phyloP scores from a whole-genome alignment of 2,888 invertebrate genomes.

The Troilus luridus region DNA sequence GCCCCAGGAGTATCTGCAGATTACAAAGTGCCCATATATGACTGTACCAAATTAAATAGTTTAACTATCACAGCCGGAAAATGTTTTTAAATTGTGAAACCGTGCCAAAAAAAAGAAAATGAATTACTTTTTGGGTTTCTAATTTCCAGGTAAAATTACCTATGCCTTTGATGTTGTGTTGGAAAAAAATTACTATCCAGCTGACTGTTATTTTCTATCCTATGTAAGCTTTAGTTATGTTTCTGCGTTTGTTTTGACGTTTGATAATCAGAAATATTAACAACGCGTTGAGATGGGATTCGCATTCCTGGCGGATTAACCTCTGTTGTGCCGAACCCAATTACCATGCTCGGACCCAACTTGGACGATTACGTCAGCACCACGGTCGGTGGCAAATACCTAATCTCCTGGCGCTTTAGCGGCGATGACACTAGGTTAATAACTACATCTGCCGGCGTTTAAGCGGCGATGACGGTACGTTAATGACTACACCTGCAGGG shows the following conservation, averaged over 20 bases:
- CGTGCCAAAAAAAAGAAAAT: too few relatives aligned
- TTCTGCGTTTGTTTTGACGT: background rate
- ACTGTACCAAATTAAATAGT: too few relatives aligned
- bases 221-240: background rate
- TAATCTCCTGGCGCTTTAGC: background rate
- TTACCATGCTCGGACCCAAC: background rate
- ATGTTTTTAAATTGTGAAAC: too few relatives aligned
- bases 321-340: background rate
- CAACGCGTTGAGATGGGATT: background rate
- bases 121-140: too few relatives aligned
- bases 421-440: conserved; percentile 30
- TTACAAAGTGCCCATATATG: too few relatives aligned
- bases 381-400: background rate
- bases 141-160: too few relatives aligned
- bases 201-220: too few relatives aligned
- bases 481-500: background rate
- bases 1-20: too few relatives aligned
- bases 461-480: conserved; percentile 17
- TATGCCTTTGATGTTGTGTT: too few relatives aligned
- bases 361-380: background rate
- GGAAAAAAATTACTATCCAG: background rate
- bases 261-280: background rate
- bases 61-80: too few relatives aligned
- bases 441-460: background rate
- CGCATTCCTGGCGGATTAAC: background rate